A percentile compares a stretch with the other conserved stretches of the same genome.
These are phyloP conservation scores for Netelia inedita DNA, from an alignment of 2,888 invertebrate genomes.

Conservation along the genomic window DNA sequence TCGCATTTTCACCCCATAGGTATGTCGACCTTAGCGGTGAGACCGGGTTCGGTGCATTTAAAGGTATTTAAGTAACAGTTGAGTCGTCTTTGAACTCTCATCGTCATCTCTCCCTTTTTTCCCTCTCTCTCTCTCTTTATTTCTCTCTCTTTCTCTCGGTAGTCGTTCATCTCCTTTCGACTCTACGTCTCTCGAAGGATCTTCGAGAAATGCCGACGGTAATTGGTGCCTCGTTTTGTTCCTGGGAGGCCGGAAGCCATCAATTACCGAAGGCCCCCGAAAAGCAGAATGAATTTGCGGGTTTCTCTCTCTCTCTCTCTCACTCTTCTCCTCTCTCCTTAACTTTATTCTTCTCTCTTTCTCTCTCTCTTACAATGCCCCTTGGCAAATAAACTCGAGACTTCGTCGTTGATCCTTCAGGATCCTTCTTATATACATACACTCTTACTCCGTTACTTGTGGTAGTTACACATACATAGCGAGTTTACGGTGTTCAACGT, in stretches of 20 bases:
- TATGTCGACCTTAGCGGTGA: constrained; percentile 35
- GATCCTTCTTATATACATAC: constrained; percentile 13
- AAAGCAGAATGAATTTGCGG: constrained; percentile 71
- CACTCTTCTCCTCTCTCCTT: constrained; percentile 7
- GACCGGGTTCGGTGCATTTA: constrained; percentile 46
- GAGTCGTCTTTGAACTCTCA: constrained; percentile 36
- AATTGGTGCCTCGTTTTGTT: constrained; percentile 74
- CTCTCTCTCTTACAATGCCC: constrained; percentile 16
- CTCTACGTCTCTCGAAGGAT: constrained; percentile 64
- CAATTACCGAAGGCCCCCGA: constrained; percentile 74
- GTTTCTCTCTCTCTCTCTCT: constrained; percentile 11
- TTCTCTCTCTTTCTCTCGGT: constrained; percentile 15
- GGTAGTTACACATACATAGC: background rate
- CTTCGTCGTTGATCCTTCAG: constrained; percentile 23
- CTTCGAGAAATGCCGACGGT: constrained; percentile 72
- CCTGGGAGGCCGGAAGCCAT: constrained; percentile 75
- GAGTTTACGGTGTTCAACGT: background rate
- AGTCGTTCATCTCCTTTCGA: constrained; percentile 53
- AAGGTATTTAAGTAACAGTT: constrained; percentile 55
- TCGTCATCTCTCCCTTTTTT: constrained; percentile 47
- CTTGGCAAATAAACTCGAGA: constrained; percentile 25
- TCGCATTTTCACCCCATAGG: constrained; percentile 34
- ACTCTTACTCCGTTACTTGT: background rate
- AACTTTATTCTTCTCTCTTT: constrained; percentile 1
- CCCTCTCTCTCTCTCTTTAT: constrained; percentile 52